phyloP scores from a whole-genome alignment of 1,140 invertebrate genomes.

The Paracyclopina nana region DNA sequence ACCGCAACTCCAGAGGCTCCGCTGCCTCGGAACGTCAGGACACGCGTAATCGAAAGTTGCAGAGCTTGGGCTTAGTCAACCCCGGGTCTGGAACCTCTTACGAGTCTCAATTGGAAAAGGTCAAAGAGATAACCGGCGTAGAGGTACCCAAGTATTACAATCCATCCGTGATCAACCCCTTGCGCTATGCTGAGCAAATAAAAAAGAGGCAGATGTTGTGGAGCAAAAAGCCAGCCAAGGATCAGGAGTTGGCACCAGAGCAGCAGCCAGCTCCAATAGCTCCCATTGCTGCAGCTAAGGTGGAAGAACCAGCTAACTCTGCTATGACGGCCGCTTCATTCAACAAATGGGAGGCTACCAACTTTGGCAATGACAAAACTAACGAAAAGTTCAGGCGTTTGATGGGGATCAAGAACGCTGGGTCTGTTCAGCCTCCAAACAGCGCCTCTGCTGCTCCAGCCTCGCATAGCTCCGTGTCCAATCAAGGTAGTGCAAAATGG shows the following conservation, averaged over 20 bases:
- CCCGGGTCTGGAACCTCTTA: too few species aligned
- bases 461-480: background rate
- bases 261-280: background rate
- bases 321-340: background rate
- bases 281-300: background rate
- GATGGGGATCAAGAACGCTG: conserved; percentile 29
- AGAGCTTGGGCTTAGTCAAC: background rate
- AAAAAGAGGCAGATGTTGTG: conserved; percentile 15
- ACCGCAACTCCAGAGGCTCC: background rate
- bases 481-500: conserved; percentile 19
- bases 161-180: conserved; percentile 11
- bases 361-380: conserved; percentile 11
- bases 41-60: background rate
- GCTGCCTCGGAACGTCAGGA: too few species aligned
- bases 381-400: conserved; percentile 30
- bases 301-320: background rate
- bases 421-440: background rate
- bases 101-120: background rate
- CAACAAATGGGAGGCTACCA: conserved; percentile 16
- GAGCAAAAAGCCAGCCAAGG: conserved; percentile 2
- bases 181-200: conserved; percentile 15
- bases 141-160: conserved; percentile 15
- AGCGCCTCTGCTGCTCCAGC: background rate
- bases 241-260: background rate
- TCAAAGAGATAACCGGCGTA: conserved; percentile 4